phyloP scores from a whole-genome alignment of 2,797 vertebrate species.

The Anas capensis region DNA sequence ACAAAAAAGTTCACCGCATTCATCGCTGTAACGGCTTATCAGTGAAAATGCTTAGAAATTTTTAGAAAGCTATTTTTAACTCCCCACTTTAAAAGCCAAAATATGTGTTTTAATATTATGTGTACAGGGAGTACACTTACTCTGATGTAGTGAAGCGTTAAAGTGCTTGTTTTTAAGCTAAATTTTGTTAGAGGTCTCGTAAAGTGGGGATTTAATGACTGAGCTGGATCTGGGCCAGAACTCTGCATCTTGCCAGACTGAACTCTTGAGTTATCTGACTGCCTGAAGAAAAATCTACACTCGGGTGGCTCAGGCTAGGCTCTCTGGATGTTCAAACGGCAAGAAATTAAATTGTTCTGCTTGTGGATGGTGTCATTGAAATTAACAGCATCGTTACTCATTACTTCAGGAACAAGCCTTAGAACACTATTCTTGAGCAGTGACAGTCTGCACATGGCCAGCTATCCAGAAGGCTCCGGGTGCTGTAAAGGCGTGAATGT shows the following conservation, averaged over 20 bases:
- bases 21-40: neutral
- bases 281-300: neutral
- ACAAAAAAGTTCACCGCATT: neutral
- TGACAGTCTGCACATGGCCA: neutral
- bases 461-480: neutral
- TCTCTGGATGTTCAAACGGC: neutral
- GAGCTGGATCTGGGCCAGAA: slow-evolving; percentile 1
- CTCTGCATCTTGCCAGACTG: neutral
- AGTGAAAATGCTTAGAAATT: neutral
- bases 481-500: neutral
- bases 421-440: neutral
- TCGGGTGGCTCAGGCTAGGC: neutral
- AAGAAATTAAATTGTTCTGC: neutral
- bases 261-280: neutral
- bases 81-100: neutral
- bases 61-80: neutral
- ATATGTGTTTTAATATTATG: neutral
- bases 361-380: neutral
- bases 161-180: neutral
- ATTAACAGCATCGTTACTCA: fast-evolving
- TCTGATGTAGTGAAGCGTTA: neutral
- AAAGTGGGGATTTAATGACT: neutral
- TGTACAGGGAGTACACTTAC: neutral
- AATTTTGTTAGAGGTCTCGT: slow-evolving; percentile 3
- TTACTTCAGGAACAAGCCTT: neutral